Base-by-base conservation (phyloP, 2,113 vertebrate genomes). In the Chroicocephalus ridibundus region DNA sequence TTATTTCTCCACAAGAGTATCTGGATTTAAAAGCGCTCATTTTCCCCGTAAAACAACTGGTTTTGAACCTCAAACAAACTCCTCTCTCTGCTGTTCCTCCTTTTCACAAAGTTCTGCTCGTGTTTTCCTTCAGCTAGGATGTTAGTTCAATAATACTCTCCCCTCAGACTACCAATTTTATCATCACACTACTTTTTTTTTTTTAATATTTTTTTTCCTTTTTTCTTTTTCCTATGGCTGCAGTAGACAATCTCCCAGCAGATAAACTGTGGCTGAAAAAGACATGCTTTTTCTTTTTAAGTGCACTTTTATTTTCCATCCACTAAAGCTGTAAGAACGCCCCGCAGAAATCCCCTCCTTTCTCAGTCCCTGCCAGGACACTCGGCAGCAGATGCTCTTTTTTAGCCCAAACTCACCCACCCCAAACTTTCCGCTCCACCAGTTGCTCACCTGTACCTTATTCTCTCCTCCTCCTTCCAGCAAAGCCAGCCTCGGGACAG, bases 201-300 rank as follows among this genome's bases (percentile, higher is more conserved):
- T 47, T 47, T 10, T 20, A 49, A 49, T 49, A 22, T 32, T 38
- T 82, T 51, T 51, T 20, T 7, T 14, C 2, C 42, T 12, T 49
- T 70, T 70, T 40, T 90, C 79, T 71, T 68, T 88, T 82, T 82
- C 80, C 79, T 93, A 32, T 51, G 82, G 77, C 52, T 55, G 79
- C 61, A 94, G 51, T 6, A 84, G 58, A 61, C 51, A 94, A 81
- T 74, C 74, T 93, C 60, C 55, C 80, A 51, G 96, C 29, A 93
- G 94, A 96, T 90, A 94, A 96, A 31, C 69, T 62, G 42, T 2
- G 49, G 47, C 82, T 96, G 81, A 82, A 85, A 92, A 85, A 75
- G 8, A 75, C 15, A 17, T 6, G 31, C 40, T 47, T 84, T 34
- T 72, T 42, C 34, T 55, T 51, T 49, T 89, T 29, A 68, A 61